Base-by-base conservation (phyloP, 2,797 vertebrate species). In the Helostoma temminkii region DNA sequence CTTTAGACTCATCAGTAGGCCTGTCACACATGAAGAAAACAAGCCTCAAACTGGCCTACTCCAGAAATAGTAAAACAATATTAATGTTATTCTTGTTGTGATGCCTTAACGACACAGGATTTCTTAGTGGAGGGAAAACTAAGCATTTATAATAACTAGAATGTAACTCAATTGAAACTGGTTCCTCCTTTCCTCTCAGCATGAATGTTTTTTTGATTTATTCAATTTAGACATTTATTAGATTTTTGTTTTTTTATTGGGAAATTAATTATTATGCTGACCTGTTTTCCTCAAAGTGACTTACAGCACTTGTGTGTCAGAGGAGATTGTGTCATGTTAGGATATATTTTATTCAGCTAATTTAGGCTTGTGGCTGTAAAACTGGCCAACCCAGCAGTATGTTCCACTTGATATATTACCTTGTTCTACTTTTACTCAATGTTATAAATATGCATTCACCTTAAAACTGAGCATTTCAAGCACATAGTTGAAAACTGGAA, bases 361-460 rank as follows among this genome's bases (percentile, higher is more conserved):
- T 91, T 90, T 85, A 65, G 75, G 75, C 72, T 76, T 48, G 71
- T 71, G 69, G 76, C 74, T 87, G 76, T 83, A 71, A 71, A 89
- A 84, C 70, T 52, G 78, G 70, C 85, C 72, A 82, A 74, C 64
- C 77, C 82, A 80, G 84, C 84, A 80, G 15, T 78, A 71, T 83
- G 66, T 34, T 85, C 62, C 46, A 41, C 67, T 71, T 86, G 65
- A 91, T 89, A 46, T 83, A 89, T 89, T 57, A 81, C 85, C 85
- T 90, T 89, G 88, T 83, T 89, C 85, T 89, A 84, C 82, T 85
- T 86, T 80, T 65, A 56, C 64, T 76, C 71, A 65, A 50, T 78
- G 68, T 78, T 66, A 84, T 79, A 69, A 77, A 85, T 74, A 82
- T 70, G 49, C 66, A 71, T 76, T 79, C 60, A 75, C 60, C 24